Evolutionary conservation across 2,888 invertebrate species (phyloP).

Genomic region (Lapara coniferarum): DNA sequence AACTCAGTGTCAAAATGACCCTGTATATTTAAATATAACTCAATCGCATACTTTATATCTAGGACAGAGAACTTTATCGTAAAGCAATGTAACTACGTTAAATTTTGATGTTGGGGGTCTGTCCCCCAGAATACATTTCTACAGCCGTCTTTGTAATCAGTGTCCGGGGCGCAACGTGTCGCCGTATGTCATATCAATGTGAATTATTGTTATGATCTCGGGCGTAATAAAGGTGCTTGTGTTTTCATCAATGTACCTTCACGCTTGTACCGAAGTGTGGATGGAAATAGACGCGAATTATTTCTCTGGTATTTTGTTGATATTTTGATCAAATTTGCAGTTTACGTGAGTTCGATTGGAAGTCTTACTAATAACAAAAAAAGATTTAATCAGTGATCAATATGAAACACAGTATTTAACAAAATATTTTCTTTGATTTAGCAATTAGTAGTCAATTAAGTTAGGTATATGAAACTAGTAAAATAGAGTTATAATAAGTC

Average conservation of each 20-base stretch:
- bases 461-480: too few relatives aligned
- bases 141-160: slow-evolving; percentile 3
- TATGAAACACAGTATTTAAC: too few relatives aligned
- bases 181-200: slow-evolving; percentile 65
- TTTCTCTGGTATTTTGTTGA: not conserved
- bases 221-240: slow-evolving; percentile 55
- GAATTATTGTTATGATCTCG: slow-evolving; percentile 69
- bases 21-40: too few relatives aligned
- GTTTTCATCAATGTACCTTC: slow-evolving; percentile 33
- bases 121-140: not conserved
- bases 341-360: not conserved
- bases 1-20: too few relatives aligned
- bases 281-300: not conserved
- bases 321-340: not conserved
- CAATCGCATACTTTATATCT: too few relatives aligned
- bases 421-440: too few relatives aligned
- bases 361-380: too few relatives aligned
- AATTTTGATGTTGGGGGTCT: not conserved
- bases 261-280: not conserved
- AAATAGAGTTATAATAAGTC: too few relatives aligned
- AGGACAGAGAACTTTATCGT: too few relatives aligned
- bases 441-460: too few relatives aligned
- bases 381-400: too few relatives aligned
- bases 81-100: not conserved
- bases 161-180: slow-evolving; percentile 46